Percentiles rank a stretch among this genome's conserved stretches.
These are phyloP conservation scores for Callaeas wilsoni DNA, from an alignment of 2,113 vertebrate species.

Conservation along the genomic window DNA sequence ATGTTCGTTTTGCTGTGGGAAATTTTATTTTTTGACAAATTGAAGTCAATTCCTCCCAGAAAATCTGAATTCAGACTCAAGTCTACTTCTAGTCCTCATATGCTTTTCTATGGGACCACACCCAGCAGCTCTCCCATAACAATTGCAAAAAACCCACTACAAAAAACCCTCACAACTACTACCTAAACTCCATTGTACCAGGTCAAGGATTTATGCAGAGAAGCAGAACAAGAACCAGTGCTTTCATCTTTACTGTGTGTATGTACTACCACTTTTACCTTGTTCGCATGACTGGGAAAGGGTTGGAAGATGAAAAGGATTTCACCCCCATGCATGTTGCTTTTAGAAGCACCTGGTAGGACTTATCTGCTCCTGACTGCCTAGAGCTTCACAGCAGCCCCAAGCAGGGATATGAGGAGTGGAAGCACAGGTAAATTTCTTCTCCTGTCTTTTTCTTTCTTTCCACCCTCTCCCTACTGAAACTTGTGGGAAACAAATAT, in stretches of 20 bases:
- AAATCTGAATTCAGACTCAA: background rate
- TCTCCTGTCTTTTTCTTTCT: background rate
- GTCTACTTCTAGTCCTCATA: accelerated
- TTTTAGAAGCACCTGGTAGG: background rate
- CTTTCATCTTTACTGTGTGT: background rate
- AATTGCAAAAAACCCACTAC: accelerated
- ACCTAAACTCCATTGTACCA: background rate
- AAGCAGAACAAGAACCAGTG: background rate
- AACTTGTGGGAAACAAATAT: background rate
- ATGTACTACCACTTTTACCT: background rate
- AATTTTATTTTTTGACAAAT: background rate
- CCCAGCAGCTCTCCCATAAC: background rate
- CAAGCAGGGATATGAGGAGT: background rate
- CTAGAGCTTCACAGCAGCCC: background rate
- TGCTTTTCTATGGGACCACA: background rate
- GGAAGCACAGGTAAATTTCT: background rate
- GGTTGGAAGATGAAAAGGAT: background rate
- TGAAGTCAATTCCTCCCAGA: background rate
- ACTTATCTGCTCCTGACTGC: background rate
- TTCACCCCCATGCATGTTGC: background rate
- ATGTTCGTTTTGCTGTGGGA: background rate
- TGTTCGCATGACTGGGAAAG: accelerated
- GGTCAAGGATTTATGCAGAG: background rate
- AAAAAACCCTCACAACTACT: background rate
- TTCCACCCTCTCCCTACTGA: background rate